Percentiles rank a stretch among this genome's conserved stretches.
phyloP scores from a whole-genome alignment of 1,140 invertebrate genomes.

The Tetramorium alpestre region DNA sequence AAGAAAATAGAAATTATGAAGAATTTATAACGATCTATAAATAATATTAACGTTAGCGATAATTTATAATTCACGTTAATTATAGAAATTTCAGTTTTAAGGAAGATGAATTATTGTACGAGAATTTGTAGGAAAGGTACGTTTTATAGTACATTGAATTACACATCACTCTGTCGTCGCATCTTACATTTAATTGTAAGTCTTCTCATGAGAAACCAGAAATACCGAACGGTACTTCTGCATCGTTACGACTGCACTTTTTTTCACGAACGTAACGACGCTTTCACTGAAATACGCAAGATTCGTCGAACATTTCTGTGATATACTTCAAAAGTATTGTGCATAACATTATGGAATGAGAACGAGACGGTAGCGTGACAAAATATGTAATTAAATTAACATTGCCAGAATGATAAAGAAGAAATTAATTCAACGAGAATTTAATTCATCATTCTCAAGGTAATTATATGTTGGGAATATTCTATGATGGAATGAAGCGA shows the following conservation, averaged over 20 bases:
- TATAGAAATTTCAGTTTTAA: not conserved
- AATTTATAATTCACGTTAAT: not conserved
- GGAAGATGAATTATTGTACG: not conserved
- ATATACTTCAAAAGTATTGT: not conserved
- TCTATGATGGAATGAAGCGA: not conserved
- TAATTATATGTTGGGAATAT: conserved; percentile 19
- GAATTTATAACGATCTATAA: not conserved
- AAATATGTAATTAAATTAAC: not conserved
- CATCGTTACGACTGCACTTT: not conserved
- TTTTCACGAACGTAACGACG: conserved; percentile 14
- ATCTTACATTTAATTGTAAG: not conserved
- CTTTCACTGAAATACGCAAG: conserved; percentile 47
- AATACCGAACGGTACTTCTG: conserved; percentile 12
- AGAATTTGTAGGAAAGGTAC: not conserved
- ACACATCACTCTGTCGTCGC: not conserved
- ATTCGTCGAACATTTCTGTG: conserved; percentile 8
- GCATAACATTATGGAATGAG: not conserved
- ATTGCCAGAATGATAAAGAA: not conserved
- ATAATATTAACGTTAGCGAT: not conserved
- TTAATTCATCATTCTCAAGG: conserved; percentile 24
- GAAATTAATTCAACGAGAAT: conserved; percentile 1
- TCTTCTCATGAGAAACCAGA: conserved; percentile 17
- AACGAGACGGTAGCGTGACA: not conserved
- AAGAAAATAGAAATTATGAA: not conserved
- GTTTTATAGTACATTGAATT: not conserved